Evolutionary conservation across 2,888 invertebrate species (phyloP).

Genomic region (Monochamus alternatus): DNA sequence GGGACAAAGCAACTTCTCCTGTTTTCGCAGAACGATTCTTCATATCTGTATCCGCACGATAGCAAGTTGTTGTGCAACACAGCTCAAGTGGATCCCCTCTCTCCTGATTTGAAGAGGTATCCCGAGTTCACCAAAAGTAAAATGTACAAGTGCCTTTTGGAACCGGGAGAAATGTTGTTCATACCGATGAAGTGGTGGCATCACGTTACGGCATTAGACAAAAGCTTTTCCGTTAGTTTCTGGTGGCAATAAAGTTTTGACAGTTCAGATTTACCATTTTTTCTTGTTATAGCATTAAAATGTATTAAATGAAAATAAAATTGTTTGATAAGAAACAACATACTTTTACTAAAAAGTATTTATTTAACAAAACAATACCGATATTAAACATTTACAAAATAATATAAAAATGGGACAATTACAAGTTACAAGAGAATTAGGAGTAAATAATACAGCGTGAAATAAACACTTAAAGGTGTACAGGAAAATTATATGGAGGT

Average conservation of each 20-base stretch:
- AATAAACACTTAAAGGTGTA: background rate
- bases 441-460: background rate
- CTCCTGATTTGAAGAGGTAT: slow-evolving; percentile 81
- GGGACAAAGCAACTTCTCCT: slow-evolving; percentile 93
- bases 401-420: slow-evolving; percentile 2
- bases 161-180: slow-evolving; percentile 91
- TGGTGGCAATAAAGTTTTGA: slow-evolving; percentile 86
- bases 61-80: slow-evolving; percentile 87
- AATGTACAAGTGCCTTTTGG: slow-evolving; percentile 80
- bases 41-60: slow-evolving; percentile 86
- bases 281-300: no score
- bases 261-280: no score
- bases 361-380: slow-evolving; percentile 2
- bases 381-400: background rate
- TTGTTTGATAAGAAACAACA: background rate
- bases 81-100: slow-evolving; percentile 89
- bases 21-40: slow-evolving; percentile 82
- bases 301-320: background rate
- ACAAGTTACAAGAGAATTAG: background rate
- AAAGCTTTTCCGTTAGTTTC: slow-evolving; percentile 97
- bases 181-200: slow-evolving; percentile 99
- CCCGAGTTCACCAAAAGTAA: slow-evolving; percentile 80
- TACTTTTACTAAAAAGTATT: background rate
- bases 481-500: background rate
- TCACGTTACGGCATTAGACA: slow-evolving; percentile 89